A percentile compares a stretch with the other conserved stretches of the same genome.
These are phyloP conservation scores for Herpetotheres cachinnans DNA, from an alignment of 2,113 vertebrate species.

Conservation along the genomic window DNA sequence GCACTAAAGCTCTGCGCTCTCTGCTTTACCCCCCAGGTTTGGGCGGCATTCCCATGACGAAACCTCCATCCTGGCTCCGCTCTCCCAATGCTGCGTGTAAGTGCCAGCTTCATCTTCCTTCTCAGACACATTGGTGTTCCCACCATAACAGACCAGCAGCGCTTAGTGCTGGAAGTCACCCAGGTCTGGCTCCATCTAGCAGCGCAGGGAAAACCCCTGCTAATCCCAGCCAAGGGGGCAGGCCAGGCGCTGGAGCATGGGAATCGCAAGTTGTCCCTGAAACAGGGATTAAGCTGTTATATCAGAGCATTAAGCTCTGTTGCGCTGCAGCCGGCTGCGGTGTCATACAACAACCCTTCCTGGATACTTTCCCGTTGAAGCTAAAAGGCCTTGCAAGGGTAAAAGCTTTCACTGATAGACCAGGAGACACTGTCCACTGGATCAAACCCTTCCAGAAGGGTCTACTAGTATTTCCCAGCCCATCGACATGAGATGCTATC, in stretches of 20 bases:
- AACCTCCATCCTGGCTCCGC: conserved; percentile 88
- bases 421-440: neutral
- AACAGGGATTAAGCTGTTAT: neutral
- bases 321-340: neutral
- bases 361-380: neutral
- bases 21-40: conserved; percentile 78
- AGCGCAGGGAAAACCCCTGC: neutral
- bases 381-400: neutral
- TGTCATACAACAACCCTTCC: neutral
- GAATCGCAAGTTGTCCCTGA: neutral
- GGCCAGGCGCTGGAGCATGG: neutral
- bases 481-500: neutral
- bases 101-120: conserved; percentile 32
- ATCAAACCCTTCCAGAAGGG: neutral
- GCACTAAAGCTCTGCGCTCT: neutral
- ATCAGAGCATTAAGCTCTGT: neutral
- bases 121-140: accelerated
- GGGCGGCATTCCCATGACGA: conserved; percentile 89
- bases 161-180: neutral
- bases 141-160: neutral
- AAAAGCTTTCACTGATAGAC: neutral
- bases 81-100: conserved; percentile 94
- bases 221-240: neutral
- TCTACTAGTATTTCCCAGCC: neutral
- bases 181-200: neutral